Conservation (phyloP, 2,797 vertebrate species). For the Hyperoplus immaculatus region DNA sequence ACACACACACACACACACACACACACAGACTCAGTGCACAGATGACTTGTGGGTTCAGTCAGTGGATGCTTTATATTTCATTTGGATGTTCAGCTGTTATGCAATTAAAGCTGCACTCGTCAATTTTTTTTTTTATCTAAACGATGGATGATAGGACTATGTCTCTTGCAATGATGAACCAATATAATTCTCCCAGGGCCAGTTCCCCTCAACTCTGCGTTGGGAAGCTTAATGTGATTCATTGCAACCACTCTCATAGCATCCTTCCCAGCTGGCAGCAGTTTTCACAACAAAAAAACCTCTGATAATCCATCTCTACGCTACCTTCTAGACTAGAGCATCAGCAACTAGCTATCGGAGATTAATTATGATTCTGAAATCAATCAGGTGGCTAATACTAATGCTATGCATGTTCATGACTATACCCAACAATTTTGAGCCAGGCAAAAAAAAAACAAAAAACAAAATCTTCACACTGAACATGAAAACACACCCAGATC, state of each 20-base stretch:
- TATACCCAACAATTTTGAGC: slow-evolving; percentile 18
- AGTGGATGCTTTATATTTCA: no score
- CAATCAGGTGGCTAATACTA: no score
- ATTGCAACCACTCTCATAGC: no score
- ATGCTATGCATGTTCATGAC: slow-evolving; percentile 12
- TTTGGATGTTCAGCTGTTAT: neutral
- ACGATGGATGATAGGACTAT: neutral
- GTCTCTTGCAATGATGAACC: neutral
- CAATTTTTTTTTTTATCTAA: neutral
- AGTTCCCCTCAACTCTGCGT: no score
- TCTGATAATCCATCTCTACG: no score
- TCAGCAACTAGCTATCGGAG: no score
- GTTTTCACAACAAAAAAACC: no score
- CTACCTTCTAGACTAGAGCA: no score
- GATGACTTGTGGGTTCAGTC: neutral
- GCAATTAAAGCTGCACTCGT: neutral
- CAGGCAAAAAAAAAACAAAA: slow-evolving; percentile 8
- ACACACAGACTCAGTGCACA: slow-evolving; percentile 2
- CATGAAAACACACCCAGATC: slow-evolving; percentile 59
- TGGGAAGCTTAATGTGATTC: no score
- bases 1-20: slow-evolving; percentile 1
- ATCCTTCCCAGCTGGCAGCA: no score
- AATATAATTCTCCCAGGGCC: neutral
- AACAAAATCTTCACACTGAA: slow-evolving; percentile 26
- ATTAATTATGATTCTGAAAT: no score